A percentile compares a stretch with the other conserved stretches of the same genome.
These are phyloP conservation scores for Ammospiza nelsoni DNA, from an alignment of 2,113 vertebrate genomes.

Conservation along the genomic window DNA sequence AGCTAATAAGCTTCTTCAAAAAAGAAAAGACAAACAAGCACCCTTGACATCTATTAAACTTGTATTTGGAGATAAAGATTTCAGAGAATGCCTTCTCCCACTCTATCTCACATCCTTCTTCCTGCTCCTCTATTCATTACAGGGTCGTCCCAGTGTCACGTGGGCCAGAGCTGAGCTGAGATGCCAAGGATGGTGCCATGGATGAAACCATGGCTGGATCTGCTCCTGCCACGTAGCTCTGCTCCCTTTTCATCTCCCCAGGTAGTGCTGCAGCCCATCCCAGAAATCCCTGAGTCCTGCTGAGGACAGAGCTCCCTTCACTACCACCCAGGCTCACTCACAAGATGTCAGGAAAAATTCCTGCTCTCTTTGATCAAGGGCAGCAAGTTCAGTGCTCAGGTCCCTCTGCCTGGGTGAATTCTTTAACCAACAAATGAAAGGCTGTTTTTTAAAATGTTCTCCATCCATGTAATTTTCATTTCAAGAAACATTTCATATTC, in stretches of 20 bases:
- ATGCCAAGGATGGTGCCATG: neutral
- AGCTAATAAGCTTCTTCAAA: neutral
- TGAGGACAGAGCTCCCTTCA: neutral
- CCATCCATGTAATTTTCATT: neutral
- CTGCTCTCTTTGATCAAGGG: neutral
- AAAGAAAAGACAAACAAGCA: neutral
- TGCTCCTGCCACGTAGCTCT: neutral
- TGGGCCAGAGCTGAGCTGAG: neutral
- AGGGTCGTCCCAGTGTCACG: neutral
- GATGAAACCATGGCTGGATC: neutral
- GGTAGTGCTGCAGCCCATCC: neutral
- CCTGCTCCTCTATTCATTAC: neutral
- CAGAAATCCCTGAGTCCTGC: neutral
- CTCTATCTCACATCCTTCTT: neutral
- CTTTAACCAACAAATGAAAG: neutral
- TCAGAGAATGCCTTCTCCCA: neutral
- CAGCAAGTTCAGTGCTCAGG: neutral
- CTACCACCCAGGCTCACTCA: neutral
- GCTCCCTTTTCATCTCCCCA: neutral
- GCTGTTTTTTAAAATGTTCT: neutral
- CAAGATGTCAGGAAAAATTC: neutral
- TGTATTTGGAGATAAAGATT: neutral
- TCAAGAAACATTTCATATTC: conserved; percentile 1
- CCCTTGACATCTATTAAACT: neutral
- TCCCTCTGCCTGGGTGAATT: neutral